Evolutionary conservation across 1,140 invertebrate genomes (phyloP).

Genomic region (Neodiprion virginianus): DNA sequence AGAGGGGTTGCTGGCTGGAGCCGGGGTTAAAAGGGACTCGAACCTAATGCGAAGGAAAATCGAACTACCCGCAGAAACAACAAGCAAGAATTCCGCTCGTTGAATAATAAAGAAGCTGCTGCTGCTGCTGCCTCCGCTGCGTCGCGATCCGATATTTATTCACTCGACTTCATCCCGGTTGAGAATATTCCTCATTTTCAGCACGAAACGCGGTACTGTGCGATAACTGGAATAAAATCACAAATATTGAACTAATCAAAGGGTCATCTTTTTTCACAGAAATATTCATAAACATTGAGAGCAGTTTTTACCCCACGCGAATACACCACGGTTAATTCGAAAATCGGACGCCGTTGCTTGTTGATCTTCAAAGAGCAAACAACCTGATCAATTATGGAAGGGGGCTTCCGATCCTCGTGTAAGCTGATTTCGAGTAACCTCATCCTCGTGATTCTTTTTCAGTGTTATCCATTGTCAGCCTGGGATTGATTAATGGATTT

Average conservation of each 20-base stretch:
- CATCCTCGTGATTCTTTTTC: background rate
- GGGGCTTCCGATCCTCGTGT: background rate
- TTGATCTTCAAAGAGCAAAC: background rate
- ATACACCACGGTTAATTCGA: too few species aligned
- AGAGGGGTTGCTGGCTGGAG: background rate
- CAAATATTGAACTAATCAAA: too few species aligned
- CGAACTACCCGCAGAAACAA: constrained; percentile 37
- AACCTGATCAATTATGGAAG: background rate
- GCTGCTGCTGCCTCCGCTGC: background rate
- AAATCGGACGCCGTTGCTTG: too few species aligned
- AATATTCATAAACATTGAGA: too few species aligned
- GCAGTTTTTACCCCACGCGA: too few species aligned
- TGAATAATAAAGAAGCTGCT: constrained; percentile 30
- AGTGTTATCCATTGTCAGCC: background rate
- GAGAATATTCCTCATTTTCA: too few species aligned
- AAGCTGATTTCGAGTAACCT: background rate
- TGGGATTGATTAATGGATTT: background rate
- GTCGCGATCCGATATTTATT: background rate
- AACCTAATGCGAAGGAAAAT: constrained; percentile 44
- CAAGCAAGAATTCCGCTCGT: constrained; percentile 36
- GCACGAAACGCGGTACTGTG: too few species aligned
- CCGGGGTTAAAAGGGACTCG: constrained; percentile 8
- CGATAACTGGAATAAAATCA: too few species aligned
- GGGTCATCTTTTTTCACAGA: too few species aligned
- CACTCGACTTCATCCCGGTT: background rate